Evolutionary conservation across 2,113 vertebrate genomes (phyloP).

Genomic region (Tetrao urogallus): DNA sequence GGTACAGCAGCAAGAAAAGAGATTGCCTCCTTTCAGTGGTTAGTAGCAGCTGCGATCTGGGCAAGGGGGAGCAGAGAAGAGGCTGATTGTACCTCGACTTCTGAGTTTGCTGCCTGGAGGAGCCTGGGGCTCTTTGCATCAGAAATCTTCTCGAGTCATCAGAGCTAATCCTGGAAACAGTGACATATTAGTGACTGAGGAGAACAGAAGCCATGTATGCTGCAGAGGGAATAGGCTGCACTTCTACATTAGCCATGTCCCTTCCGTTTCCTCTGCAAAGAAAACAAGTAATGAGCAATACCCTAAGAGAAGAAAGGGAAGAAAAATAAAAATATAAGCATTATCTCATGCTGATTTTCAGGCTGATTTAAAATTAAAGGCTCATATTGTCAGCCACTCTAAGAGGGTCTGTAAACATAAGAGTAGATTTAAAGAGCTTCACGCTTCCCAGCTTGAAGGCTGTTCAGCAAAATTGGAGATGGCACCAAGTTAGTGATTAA

Average conservation of each 20-base stretch:
- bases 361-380: constrained; percentile 52
- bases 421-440: constrained; percentile 51
- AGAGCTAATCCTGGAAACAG: background rate
- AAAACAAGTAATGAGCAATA: background rate
- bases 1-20: background rate
- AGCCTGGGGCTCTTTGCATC: background rate
- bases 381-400: constrained; percentile 21
- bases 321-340: background rate
- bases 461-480: constrained; percentile 38
- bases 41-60: background rate
- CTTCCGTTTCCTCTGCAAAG: background rate
- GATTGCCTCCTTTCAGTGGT: background rate
- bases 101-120: background rate
- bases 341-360: constrained; percentile 5
- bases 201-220: background rate
- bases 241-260: background rate
- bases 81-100: background rate
- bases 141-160: background rate
- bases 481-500: constrained; percentile 60
- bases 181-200: background rate
- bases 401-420: constrained; percentile 16
- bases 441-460: constrained; percentile 34
- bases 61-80: background rate
- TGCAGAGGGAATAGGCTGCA: background rate
- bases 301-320: background rate